These are phyloP conservation scores for Megaceryle torquata DNA, from an alignment of 2,113 vertebrate genomes.

Conservation along the genomic window DNA sequence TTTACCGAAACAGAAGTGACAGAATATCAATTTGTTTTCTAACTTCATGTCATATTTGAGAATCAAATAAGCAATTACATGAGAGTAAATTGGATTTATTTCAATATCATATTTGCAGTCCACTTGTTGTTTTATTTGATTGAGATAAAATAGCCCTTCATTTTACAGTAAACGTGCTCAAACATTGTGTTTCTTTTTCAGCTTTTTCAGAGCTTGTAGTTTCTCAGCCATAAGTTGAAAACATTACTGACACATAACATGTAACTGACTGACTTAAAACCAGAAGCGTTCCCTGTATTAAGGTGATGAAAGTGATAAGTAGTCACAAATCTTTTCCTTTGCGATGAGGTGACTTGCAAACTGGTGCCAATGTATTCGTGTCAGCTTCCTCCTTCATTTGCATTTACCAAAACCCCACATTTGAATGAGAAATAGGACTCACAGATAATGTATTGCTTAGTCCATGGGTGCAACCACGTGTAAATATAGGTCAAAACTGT, in stretches of 20 bases:
- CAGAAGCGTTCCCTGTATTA: not conserved
- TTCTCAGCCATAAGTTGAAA: not conserved
- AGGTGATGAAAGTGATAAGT: not conserved
- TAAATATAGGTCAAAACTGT: not conserved
- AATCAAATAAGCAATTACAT: slow-evolving; percentile 76
- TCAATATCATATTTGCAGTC: slow-evolving; percentile 53
- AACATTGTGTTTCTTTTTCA: slow-evolving; percentile 8
- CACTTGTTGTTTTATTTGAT: slow-evolving; percentile 25
- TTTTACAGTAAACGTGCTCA: slow-evolving; percentile 37
- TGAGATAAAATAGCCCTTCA: slow-evolving; percentile 35
- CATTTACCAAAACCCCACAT: not conserved
- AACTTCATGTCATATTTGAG: slow-evolving; percentile 66
- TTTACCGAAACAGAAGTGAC: slow-evolving; percentile 71
- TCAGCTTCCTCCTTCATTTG: not conserved
- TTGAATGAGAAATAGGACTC: not conserved
- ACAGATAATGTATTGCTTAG: not conserved
- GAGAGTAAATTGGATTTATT: slow-evolving; percentile 72
- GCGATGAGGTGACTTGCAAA: not conserved
- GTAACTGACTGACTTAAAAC: not conserved
- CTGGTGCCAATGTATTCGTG: not conserved
- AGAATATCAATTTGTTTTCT: slow-evolving; percentile 75
- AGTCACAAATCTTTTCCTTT: not conserved
- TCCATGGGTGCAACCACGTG: not conserved
- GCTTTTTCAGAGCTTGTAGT: not conserved
- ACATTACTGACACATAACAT: not conserved